Base-by-base conservation (phyloP, 1,140 invertebrate genomes). In the Pteromalus puparum region DNA sequence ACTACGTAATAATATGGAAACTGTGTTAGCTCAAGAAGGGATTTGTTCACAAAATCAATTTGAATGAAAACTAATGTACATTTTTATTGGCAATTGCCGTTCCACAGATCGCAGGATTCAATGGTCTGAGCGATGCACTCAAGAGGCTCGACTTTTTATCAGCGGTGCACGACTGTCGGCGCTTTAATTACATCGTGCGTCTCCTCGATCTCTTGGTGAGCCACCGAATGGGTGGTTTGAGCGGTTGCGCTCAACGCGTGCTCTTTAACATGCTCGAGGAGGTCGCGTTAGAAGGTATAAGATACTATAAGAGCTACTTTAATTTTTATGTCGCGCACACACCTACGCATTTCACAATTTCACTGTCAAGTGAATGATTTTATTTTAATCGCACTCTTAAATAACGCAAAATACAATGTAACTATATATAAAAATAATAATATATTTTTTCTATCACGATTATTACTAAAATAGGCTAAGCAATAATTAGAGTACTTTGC, bases 151-250 rank as follows among this genome's bases (percentile, higher is more conserved):
- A 99, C 92, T 98, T 99, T 93, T 95, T 97, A 81, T 97, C 97
- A 84, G 98, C 98, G 4, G 98, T 99, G 46, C 96, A 97, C 81
- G 98, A 99, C 93, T 97, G 97, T 21, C 95, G 98, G 78, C 94
- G 98, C 79, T 99, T 99, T 93, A 98, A 99, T 92, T 99, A 99
- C 92, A 98, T 99, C 88, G 98, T 97, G 89, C 98, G 98, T 87
- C 94, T 99, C 53, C 93, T 99, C 80, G 96, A 98, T 90, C 94
- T 99, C 42, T 93, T 99, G 67, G 96, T 99, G 48, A 96, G 97
- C 72, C 92, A 93, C 81, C 90, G 92, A 83, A 93, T 93, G 92
- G 92, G 92, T 75, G 96, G 96, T 80, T 93, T 99, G 30, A 98
- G 98, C 86, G 99, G 98, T 30, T 97, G 97, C 88, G 97, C 98